Conservation (phyloP, 2,888 invertebrate species). For the Drosophila bunnanda region DNA sequence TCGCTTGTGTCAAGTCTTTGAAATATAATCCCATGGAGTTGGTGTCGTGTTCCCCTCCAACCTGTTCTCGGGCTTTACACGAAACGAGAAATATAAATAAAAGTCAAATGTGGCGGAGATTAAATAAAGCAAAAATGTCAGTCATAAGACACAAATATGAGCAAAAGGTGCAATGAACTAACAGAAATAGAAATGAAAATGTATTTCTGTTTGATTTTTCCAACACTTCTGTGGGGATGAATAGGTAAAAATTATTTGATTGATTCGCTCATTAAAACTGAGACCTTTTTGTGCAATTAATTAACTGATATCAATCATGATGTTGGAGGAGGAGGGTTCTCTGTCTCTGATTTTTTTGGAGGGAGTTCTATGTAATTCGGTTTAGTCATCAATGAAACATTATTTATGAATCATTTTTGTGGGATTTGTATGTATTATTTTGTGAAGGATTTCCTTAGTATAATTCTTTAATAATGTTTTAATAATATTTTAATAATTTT, state of each 20-base stretch:
- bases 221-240: background rate
- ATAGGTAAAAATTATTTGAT: constrained; percentile 6
- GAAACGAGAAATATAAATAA: constrained; percentile 12
- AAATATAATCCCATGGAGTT: constrained; percentile 29
- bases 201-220: constrained; percentile 5
- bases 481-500: too few relatives aligned
- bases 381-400: constrained; percentile 15
- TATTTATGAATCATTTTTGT: constrained; percentile 3
- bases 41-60: constrained; percentile 26
- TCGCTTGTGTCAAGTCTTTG: constrained; percentile 36
- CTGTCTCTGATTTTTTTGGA: background rate
- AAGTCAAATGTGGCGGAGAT: constrained; percentile 12
- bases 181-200: constrained; percentile 14
- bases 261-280: constrained; percentile 14
- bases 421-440: background rate
- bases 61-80: constrained; percentile 41
- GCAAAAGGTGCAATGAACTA: constrained; percentile 36
- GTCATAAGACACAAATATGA: constrained; percentile 18
- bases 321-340: constrained; percentile 2
- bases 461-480: too few relatives aligned
- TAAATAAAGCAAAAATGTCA: constrained; percentile 32
- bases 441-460: background rate
- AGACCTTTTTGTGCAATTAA: constrained; percentile 12
- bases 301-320: constrained; percentile 15
- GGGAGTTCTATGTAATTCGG: background rate